Base-by-base conservation (phyloP, 2,888 invertebrate species). In the Cosmia pyralina region DNA sequence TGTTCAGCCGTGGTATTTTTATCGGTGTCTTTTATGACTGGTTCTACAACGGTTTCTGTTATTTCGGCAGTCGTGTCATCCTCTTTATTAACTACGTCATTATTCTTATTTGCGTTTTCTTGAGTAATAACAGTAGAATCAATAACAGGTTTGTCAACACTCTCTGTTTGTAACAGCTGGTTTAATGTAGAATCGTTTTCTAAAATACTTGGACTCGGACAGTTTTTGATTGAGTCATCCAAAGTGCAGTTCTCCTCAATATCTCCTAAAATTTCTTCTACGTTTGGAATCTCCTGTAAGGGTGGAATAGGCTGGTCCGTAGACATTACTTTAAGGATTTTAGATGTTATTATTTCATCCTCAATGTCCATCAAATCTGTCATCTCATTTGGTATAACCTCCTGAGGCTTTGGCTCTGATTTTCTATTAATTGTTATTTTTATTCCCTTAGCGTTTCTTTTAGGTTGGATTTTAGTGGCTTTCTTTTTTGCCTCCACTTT, bases 331-430 rank as follows among this genome's bases (percentile, higher is more conserved):
- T 88, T 90, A 53, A 82, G 79, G 69, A 92, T 92, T 77, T 86
- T 88, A 34, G 89, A 84, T 19, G 85, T 86, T 64, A 82, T 48
- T 70, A 92, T 84, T 74, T 89, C 86, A 28, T 90, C 85, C 82
- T 93, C 91, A 62, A 92, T 80, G 75, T 92, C 90, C 59, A 83
- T 57, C 8, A 75, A 50, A 17, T 72, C 76, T n/a, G 77, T 15
- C 34, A 72, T 55, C 3, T 75, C 62, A 22, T 55, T 53, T 10
- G 63, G n/a, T 11, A 59, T 41, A 50, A 58, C 41, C 4, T 17
- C 44, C 4, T 38, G 52, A 41, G 58, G 34, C 7, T 73, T 79
- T 17, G n/a, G 13, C 15, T 75, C 74, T 13, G 11, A 22, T 38
- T 62, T 46, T 38, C 22, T 65, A 22, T 58, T 28, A 55, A 22